These are phyloP conservation scores for Machimus rusticus DNA, from an alignment of 2,888 invertebrate species.

Conservation along the genomic window DNA sequence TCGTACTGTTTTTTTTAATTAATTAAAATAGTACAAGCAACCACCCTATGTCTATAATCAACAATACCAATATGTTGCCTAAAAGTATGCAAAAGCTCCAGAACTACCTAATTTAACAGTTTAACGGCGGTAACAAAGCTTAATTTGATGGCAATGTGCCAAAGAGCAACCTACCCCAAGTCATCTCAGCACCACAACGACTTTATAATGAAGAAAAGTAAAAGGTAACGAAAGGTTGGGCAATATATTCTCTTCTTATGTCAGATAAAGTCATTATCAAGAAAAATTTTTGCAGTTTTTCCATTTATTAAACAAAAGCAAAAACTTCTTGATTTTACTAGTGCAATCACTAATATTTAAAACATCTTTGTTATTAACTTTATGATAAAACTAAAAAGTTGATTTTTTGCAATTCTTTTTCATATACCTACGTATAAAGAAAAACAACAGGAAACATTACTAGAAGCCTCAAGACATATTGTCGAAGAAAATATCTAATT, in stretches of 20 bases:
- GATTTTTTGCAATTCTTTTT: not conserved
- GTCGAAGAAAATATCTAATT: not conserved
- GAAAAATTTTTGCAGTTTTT: too few species aligned
- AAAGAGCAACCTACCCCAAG: not conserved
- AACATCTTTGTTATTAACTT: too few species aligned
- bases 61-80: not conserved
- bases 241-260: not conserved
- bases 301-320: too few species aligned
- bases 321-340: too few species aligned
- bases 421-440: not conserved
- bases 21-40: not conserved
- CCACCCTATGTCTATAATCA: not conserved
- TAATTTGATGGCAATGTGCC: not conserved
- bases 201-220: not conserved
- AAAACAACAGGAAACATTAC: not conserved
- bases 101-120: not conserved
- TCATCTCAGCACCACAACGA: not conserved
- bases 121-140: not conserved
- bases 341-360: too few species aligned
- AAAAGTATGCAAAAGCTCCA: not conserved
- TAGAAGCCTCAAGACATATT: not conserved
- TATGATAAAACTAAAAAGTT: not conserved
- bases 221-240: not conserved
- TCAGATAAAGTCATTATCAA: not conserved
- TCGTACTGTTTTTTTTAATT: too few species aligned